A percentile compares a stretch with the other conserved stretches of the same genome.
These are phyloP conservation scores for Dryobota labecula DNA, from an alignment of 2,888 invertebrate species.

Conservation along the genomic window DNA sequence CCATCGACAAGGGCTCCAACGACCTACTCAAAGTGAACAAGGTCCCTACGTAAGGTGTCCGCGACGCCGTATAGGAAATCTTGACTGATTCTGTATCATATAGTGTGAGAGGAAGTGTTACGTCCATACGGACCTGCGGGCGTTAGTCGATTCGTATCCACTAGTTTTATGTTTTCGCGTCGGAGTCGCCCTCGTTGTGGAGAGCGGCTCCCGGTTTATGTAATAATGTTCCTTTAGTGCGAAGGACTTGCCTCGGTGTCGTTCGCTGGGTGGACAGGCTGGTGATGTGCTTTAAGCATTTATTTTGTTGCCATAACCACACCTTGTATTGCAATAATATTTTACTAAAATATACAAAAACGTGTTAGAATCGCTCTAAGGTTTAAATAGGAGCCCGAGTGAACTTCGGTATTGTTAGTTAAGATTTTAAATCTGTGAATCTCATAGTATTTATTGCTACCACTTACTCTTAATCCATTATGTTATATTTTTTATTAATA, in stretches of 20 bases:
- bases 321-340: slow-evolving; percentile 90
- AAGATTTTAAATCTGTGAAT: slow-evolving; percentile 91
- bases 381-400: slow-evolving; percentile 86
- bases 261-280: slow-evolving; percentile 87
- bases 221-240: slow-evolving; percentile 89
- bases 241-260: slow-evolving; percentile 87
- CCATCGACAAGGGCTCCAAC: slow-evolving; percentile 93
- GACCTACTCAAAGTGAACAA: slow-evolving; percentile 95
- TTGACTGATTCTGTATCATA: slow-evolving; percentile 90
- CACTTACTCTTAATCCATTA: slow-evolving; percentile 89
- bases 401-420: slow-evolving; percentile 89
- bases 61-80: slow-evolving; percentile 80
- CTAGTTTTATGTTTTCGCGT: slow-evolving; percentile 88
- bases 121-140: slow-evolving; percentile 85
- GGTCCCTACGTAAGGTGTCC: slow-evolving; percentile 93
- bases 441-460: slow-evolving; percentile 91
- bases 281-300: slow-evolving; percentile 91
- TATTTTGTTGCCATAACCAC: slow-evolving; percentile 91
- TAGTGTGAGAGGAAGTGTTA: slow-evolving; percentile 90
- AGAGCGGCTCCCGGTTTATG: slow-evolving; percentile 82
- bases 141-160: slow-evolving; percentile 89
- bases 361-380: slow-evolving; percentile 87
- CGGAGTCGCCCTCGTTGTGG: slow-evolving; percentile 84
- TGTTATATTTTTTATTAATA: slow-evolving; percentile 89
- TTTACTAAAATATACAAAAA: slow-evolving; percentile 90